A percentile compares a stretch with the other conserved stretches of the same genome.
Conservation (phyloP, 1,140 invertebrate genomes). For the Bactericera cockerelli region DNA sequence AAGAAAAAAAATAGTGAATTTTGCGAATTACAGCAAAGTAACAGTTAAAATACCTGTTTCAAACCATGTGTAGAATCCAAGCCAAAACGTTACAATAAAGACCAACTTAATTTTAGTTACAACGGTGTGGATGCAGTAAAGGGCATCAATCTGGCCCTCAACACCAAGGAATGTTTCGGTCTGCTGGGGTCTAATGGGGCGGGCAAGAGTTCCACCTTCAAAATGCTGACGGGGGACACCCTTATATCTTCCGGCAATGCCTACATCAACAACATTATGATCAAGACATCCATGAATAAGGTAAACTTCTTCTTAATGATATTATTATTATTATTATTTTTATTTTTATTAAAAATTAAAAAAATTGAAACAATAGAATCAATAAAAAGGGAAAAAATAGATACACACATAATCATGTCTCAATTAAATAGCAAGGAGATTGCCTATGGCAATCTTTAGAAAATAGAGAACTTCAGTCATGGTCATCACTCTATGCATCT, state of each 20-base stretch:
- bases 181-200: constrained; percentile 74
- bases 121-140: constrained; percentile 14
- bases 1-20: too few relatives aligned
- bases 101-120: background rate
- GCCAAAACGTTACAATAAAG: too few relatives aligned
- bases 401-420: too few relatives aligned
- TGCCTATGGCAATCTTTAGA: too few relatives aligned
- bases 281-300: constrained; percentile 1
- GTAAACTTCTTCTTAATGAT: background rate
- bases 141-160: constrained; percentile 14
- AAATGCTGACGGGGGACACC: constrained; percentile 62
- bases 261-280: constrained; percentile 12
- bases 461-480: too few relatives aligned
- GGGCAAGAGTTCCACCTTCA: constrained; percentile 70
- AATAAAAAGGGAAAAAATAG: too few relatives aligned
- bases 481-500: too few relatives aligned
- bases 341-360: background rate
- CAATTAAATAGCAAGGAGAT: too few relatives aligned
- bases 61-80: too few relatives aligned
- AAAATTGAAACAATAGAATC: too few relatives aligned
- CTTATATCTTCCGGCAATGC: constrained; percentile 12
- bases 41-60: too few relatives aligned
- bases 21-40: too few relatives aligned
- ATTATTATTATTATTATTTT: constrained; percentile 1
- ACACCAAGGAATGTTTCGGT: constrained; percentile 66